A percentile compares a stretch with the other conserved stretches of the same genome.
Evolutionary conservation across 1,140 invertebrate species (phyloP).

Genomic region (Nephila pilipes): DNA sequence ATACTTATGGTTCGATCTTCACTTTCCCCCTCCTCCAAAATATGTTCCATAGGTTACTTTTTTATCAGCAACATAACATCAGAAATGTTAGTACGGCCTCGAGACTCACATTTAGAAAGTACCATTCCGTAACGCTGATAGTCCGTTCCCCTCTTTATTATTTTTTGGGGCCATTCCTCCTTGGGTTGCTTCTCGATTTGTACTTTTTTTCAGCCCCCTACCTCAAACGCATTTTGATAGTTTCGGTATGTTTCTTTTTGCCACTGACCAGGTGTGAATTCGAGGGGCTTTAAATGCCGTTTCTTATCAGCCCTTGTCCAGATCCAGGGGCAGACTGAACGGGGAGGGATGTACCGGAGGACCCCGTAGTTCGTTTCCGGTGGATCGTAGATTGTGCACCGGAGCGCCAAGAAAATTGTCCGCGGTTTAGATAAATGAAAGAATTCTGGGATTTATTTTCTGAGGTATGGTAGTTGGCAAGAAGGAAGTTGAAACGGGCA

Average conservation of each 20-base stretch:
- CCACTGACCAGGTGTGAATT: slow-evolving; percentile 17
- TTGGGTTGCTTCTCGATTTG: not conserved
- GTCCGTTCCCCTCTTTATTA: slow-evolving; percentile 34
- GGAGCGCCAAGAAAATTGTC: not conserved
- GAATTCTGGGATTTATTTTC: slow-evolving; percentile 5
- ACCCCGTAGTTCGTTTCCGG: not conserved
- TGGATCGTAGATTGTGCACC: not conserved
- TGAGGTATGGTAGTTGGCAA: not conserved
- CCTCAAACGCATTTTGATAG: slow-evolving; percentile 37
- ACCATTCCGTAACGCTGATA: slow-evolving; percentile 61
- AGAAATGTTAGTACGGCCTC: slow-evolving; percentile 39
- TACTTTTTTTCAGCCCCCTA: slow-evolving; percentile 18
- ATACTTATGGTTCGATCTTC: slow-evolving; percentile 5
- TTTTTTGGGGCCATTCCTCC: slow-evolving; percentile 15
- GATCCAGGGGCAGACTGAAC: not conserved
- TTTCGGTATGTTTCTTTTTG: slow-evolving; percentile 48
- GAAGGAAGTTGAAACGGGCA: not conserved
- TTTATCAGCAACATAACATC: slow-evolving; percentile 53
- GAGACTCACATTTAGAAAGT: slow-evolving; percentile 55
- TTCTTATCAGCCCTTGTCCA: slow-evolving; percentile 36
- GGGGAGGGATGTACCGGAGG: not conserved
- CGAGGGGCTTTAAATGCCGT: slow-evolving; percentile 10
- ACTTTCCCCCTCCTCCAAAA: not conserved
- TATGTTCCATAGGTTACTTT: not conserved
- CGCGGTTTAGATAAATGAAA: not conserved